Base-by-base conservation (phyloP, 2,888 invertebrate species). In the Lepidocyrtinus sp. region DNA sequence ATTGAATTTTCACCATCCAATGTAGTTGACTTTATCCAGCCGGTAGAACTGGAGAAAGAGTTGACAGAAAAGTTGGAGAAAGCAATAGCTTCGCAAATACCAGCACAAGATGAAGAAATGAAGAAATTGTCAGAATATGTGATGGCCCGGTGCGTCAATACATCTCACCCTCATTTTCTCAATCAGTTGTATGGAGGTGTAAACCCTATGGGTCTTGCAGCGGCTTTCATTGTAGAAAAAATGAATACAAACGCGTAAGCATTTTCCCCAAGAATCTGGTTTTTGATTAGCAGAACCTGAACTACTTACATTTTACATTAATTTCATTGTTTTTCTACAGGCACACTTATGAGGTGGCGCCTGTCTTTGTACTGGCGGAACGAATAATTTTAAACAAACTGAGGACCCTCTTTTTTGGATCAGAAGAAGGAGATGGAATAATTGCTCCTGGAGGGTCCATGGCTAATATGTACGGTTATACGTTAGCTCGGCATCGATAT, bases 261-360 rank as follows among this genome's bases (percentile, higher is more conserved):
- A 67, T 67, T 27, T 36, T 36, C n/a, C n/a, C n/a, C n/a, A n/a
- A n/a, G n/a, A n/a, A n/a, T n/a, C n/a, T n/a, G n/a, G n/a, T n/a
- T 63, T n/a, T 9, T 64, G n/a, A 21, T 26, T n/a, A 64, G 15
- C 1, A 65, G 45, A 24, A 22, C 19, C n/a, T 72, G 25, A 17
- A 2, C 5, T 45, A 45, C 12, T 46, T 12, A 62, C 3, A 12
- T 36, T 64, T 63, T 24, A 61, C n/a, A 63, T 22, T n/a, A 12
- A 36, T 36, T 65, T 65, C 17, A 26, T 65, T 72, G 12, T 59
- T 27, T 72, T 88, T 22, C 82, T 89, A 15, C 88, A 94, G 94
- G 81, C 93, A 94, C 87, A 95, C 95, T 0, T 95, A 91, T 87
- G 95, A 95, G 89, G 94, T 95, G 15, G 94, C 93, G 0, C 95